These are phyloP conservation scores for Eptatretus atami DNA, from an alignment of 2,797 vertebrate species.

Conservation along the genomic window DNA sequence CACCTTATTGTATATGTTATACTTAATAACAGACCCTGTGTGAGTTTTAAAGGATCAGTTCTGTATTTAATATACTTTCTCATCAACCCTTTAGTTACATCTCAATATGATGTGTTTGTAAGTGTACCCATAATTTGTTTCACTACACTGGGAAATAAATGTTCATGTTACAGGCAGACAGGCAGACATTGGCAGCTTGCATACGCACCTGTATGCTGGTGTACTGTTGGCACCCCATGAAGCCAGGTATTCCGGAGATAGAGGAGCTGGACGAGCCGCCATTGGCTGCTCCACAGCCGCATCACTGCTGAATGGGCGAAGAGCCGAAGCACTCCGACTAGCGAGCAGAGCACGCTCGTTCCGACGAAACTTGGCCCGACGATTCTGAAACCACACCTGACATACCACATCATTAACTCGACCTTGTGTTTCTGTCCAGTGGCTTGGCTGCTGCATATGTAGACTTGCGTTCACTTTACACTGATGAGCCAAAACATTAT, in stretches of 20 bases:
- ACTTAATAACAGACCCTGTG: background rate
- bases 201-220: conserved; percentile 12
- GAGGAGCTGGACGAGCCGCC: conserved; percentile 56
- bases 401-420: conserved; percentile 5
- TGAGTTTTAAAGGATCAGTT: conserved; percentile 9
- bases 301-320: conserved; percentile 79
- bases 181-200: conserved; percentile 12
- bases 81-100: conserved; percentile 9
- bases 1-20: background rate
- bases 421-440: too few species aligned
- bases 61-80: conserved; percentile 11
- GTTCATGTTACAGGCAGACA: conserved; percentile 19
- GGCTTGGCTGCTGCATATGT: too few species aligned
- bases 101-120: conserved; percentile 11
- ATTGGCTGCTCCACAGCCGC: conserved; percentile 89
- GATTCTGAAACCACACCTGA: conserved; percentile 98
- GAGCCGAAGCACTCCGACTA: conserved; percentile 79
- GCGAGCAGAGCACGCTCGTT: conserved; percentile 89
- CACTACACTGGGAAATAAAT: conserved; percentile 13
- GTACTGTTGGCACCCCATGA: conserved; percentile 74
- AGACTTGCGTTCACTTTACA: too few species aligned
- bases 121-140: conserved; percentile 12
- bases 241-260: conserved; percentile 61
- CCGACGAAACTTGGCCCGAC: conserved; percentile 72
- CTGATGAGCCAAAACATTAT: too few species aligned